These are phyloP conservation scores for Diachasmimorpha longicaudata DNA, from an alignment of 1,140 invertebrate genomes.

Conservation along the genomic window DNA sequence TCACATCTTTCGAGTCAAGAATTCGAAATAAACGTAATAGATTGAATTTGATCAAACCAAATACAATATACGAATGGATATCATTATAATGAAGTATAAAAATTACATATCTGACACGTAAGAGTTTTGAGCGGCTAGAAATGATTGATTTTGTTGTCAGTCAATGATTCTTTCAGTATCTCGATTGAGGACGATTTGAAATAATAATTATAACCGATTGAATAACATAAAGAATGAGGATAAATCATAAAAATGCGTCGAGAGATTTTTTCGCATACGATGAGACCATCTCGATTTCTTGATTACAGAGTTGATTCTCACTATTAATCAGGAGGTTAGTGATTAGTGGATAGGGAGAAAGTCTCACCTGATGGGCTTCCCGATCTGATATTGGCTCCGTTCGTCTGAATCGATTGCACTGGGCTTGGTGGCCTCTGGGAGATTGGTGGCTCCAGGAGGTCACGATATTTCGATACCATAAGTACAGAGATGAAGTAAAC, in stretches of 20 bases:
- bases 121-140: constrained; percentile 57
- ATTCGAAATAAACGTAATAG: constrained; percentile 28
- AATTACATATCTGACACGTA: constrained; percentile 57
- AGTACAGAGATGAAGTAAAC: constrained; percentile 99
- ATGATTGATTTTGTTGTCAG: constrained; percentile 10
- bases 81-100: background rate
- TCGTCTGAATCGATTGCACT: constrained; percentile 64
- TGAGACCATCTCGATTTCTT: constrained; percentile 15
- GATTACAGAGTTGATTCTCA: background rate
- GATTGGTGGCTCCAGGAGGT: constrained; percentile 93
- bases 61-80: background rate
- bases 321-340: background rate
- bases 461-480: constrained; percentile 99
- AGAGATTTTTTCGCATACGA: constrained; percentile 11
- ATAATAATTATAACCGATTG: background rate
- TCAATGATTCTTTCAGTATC: constrained; percentile 16
- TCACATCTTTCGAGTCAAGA: constrained; percentile 21
- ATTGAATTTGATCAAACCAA: background rate
- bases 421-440: constrained; percentile 67
- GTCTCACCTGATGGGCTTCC: constrained; percentile 69
- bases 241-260: constrained; percentile 15
- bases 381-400: constrained; percentile 65
- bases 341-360: constrained; percentile 6
- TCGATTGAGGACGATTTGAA: constrained; percentile 5
- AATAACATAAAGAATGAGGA: constrained; percentile 19